Evolutionary conservation across 2,113 vertebrate species (phyloP), one percentile per base, ranked within the genome.

Genomic region (Aix galericulata): DNA sequence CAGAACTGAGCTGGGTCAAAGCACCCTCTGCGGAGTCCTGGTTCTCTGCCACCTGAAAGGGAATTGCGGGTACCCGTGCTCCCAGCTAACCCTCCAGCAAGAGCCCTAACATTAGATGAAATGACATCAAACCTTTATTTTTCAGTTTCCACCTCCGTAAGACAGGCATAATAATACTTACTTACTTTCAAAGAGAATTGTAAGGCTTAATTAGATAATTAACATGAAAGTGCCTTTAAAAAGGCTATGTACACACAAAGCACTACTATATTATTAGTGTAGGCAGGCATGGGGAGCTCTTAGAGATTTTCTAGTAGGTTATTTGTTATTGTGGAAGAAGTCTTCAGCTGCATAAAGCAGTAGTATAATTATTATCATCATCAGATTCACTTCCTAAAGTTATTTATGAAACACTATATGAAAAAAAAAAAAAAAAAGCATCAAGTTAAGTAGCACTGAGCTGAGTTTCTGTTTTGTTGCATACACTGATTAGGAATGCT

Each of bases 151-250:
- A 83, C 76, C 85, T 93, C 77, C 72, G 82, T 89, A 89, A 92
- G 90, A 75, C 52, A 91, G 34, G 73, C 81, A 91, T 95, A 96
- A 95, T 96, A 90, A 86, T 69, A 78, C 90, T 86, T 82, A 71
- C 75, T 91, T 59, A 96, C 74, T 92, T 89, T 87, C 86, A 76
- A 83, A 86, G 86, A 95, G 66, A 95, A 94, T 31, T 82, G 67
- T 92, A 96, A 94, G 83, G 75, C 93, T 96, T 96, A 89, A 96
- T 96, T 97, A 96, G 96, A 96, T 96, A 96, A 97, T 97, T 96
- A 97, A 71, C 53, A 64, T 68, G 88, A 58, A 95, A 96, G 92
- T 87, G 85, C 78, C 86, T 97, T 94, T 89, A 75, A 89, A 96
- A 97, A 95, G 66, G 42, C 79, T 92, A 89, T 86, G 74, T 97